Percentiles rank a stretch among this genome's conserved stretches.
Evolutionary conservation across 2,888 invertebrate genomes (phyloP).

Genomic region (Leptopilina myrica): DNA sequence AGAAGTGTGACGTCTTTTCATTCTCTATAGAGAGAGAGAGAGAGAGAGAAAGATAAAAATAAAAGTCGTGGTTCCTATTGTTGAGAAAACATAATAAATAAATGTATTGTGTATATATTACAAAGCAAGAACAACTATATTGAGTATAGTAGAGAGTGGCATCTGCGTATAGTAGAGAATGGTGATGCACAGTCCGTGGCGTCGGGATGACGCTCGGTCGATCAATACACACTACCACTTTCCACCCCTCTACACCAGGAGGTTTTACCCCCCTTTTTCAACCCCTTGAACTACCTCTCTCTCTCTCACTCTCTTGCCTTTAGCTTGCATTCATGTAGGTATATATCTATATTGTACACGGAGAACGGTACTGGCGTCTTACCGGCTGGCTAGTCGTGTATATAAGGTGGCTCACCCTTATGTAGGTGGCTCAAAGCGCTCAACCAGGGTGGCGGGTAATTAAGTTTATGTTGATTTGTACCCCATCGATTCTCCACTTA

Average conservation of each 20-base stretch:
- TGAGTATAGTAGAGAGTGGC: neutral
- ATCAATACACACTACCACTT: conserved; percentile 71
- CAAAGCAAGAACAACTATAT: neutral
- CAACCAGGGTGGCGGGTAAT: conserved; percentile 50
- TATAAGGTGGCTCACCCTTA: conserved; percentile 38
- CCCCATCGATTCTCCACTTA: conserved; percentile 49
- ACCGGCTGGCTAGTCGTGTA: conserved; percentile 49
- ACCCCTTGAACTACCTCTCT: conserved; percentile 55
- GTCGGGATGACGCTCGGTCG: conserved; percentile 61
- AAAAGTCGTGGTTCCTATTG: conserved; percentile 3
- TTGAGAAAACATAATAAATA: neutral
- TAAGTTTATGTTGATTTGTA: conserved; percentile 61
- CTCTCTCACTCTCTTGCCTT: conserved; percentile 10
- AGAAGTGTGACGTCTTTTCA: conserved; percentile 8
- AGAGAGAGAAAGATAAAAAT: neutral
- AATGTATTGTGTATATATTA: conserved; percentile 38
- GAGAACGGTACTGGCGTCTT: conserved; percentile 49
- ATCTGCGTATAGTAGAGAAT: conserved; percentile 8
- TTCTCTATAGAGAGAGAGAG: neutral
- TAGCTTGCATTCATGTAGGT: conserved; percentile 19
- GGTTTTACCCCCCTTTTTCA: conserved; percentile 55
- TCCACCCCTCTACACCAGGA: conserved; percentile 61
- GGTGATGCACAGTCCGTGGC: conserved; percentile 56
- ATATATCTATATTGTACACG: conserved; percentile 2
- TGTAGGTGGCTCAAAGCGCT: conserved; percentile 37